Percentiles rank a stretch among this genome's conserved stretches.
phyloP scores from a whole-genome alignment of 2,113 vertebrate species.

The Otocyon megalotis region DNA sequence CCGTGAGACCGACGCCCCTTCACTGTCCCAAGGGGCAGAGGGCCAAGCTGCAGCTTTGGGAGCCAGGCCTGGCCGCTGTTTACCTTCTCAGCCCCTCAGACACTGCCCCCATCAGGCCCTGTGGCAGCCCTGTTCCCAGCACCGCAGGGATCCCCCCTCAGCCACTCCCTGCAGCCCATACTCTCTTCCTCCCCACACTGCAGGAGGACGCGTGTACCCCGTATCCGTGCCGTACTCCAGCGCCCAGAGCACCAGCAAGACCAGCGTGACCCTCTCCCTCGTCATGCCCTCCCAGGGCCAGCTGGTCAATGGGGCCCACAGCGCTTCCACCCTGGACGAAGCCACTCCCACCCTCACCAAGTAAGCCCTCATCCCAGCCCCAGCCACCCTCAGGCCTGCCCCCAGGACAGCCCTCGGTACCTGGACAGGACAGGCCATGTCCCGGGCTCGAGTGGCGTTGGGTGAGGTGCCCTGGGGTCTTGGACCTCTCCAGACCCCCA shows the following conservation, averaged over 20 bases:
- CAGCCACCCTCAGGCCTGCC: accelerated
- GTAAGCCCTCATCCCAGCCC: slow-evolving; percentile 75
- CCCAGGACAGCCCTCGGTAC: background rate
- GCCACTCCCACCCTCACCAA: slow-evolving; percentile 94
- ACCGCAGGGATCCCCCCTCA: background rate
- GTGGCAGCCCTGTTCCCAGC: accelerated
- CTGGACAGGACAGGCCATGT: background rate
- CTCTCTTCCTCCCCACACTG: slow-evolving; percentile 41
- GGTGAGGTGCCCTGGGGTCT: background rate
- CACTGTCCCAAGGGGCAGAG: background rate
- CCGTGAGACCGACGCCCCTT: background rate
- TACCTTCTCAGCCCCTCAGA: background rate
- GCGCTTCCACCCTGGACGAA: slow-evolving; percentile 95
- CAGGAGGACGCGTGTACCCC: slow-evolving; percentile 96
- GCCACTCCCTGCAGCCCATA: background rate
- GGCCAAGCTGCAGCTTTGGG: background rate
- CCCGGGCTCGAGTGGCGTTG: background rate
- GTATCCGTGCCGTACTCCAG: slow-evolving; percentile 98
- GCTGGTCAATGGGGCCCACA: slow-evolving; percentile 98
- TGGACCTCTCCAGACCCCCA: background rate
- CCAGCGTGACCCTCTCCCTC: slow-evolving; percentile 97
- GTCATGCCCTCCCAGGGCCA: slow-evolving; percentile 98
- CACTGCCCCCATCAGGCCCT: accelerated
- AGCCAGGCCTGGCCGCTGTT: background rate
- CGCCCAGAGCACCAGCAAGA: slow-evolving; percentile 98